Evolutionary conservation across 2,113 vertebrate genomes (phyloP).

Genomic region (Onychostruthus taczanowskii): DNA sequence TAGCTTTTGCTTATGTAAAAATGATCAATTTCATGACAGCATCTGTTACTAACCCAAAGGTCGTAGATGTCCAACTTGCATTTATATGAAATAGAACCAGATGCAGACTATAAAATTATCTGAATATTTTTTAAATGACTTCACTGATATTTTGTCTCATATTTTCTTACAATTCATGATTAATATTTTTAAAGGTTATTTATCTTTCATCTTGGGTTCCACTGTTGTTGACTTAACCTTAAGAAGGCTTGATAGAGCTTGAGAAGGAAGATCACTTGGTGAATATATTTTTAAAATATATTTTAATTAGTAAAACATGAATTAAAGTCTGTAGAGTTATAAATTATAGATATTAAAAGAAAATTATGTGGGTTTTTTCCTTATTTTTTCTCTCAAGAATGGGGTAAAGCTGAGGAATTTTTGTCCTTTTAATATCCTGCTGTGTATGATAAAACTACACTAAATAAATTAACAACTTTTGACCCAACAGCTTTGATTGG

Average conservation of each 20-base stretch:
- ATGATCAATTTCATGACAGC: not conserved
- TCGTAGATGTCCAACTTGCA: not conserved
- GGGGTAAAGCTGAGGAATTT: not conserved
- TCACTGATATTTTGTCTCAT: constrained; percentile 32
- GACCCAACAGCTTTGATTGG: not conserved
- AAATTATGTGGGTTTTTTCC: not conserved
- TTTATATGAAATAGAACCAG: constrained; percentile 32
- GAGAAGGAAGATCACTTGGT: not conserved
- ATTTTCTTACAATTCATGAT: constrained; percentile 1
- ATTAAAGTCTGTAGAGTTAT: not conserved
- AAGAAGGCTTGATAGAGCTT: not conserved
- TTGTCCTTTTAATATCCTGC: not conserved
- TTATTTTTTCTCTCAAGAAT: not conserved
- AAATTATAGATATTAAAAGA: not conserved
- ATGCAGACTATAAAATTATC: constrained; percentile 13
- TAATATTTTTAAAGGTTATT: constrained; percentile 44
- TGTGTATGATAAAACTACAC: not conserved
- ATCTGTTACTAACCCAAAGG: constrained; percentile 31
- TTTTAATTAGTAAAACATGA: not conserved
- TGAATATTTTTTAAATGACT: constrained; percentile 38
- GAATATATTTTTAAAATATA: not conserved
- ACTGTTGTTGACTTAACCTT: not conserved
- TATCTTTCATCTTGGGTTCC: constrained; percentile 27
- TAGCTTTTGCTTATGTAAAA: constrained; percentile 25
- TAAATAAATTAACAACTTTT: not conserved